Evolutionary conservation across 2,888 invertebrate genomes (phyloP).

Genomic region (Papilio gigon): DNA sequence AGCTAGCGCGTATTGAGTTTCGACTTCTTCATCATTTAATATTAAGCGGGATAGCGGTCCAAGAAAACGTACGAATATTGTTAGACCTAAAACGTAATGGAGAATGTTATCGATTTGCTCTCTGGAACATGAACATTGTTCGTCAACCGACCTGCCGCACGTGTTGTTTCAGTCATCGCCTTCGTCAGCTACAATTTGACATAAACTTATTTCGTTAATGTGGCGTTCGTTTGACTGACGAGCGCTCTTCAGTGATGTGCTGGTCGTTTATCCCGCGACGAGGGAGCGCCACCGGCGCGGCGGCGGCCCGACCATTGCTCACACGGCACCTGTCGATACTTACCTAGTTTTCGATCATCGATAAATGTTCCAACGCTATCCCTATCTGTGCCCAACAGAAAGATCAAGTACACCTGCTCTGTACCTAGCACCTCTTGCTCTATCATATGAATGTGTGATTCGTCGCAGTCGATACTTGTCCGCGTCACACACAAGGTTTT

Average conservation of each 20-base stretch:
- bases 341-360: conserved; percentile 6
- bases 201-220: conserved; percentile 3
- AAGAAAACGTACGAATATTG: too few relatives aligned
- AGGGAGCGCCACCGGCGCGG: neutral
- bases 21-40: too few relatives aligned
- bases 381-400: neutral
- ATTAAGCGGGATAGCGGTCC: too few relatives aligned
- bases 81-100: too few relatives aligned
- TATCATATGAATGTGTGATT: too few relatives aligned
- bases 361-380: conserved; percentile 18
- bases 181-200: neutral
- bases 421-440: neutral
- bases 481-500: too few relatives aligned
- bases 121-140: too few relatives aligned
- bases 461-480: too few relatives aligned
- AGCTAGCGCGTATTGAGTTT: too few relatives aligned
- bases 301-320: conserved; percentile 7
- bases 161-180: neutral
- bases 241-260: conserved; percentile 12
- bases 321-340: conserved; percentile 24
- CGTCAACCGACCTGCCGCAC: too few relatives aligned
- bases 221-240: conserved; percentile 19
- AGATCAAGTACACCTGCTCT: neutral
- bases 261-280: conserved; percentile 18
- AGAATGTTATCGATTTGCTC: too few relatives aligned